These are phyloP conservation scores for Bovichtus variegatus DNA, from an alignment of 2,797 vertebrate genomes.

Conservation along the genomic window DNA sequence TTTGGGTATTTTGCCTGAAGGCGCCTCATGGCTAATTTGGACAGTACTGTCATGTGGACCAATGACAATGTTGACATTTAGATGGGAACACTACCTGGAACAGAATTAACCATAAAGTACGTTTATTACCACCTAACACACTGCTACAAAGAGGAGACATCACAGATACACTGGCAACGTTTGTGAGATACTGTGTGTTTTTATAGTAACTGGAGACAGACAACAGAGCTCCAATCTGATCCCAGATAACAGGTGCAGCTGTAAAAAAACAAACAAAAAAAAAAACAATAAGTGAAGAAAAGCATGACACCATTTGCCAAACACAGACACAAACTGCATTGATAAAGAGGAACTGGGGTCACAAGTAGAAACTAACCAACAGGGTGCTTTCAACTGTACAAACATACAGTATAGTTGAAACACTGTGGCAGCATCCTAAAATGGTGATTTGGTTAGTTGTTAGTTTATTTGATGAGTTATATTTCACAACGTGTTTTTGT, in stretches of 20 bases:
- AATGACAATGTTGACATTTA: background rate
- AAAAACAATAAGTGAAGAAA: background rate
- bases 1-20: background rate
- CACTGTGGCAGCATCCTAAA: background rate
- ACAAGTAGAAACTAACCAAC: background rate
- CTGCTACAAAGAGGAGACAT: background rate
- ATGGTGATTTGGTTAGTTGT: background rate
- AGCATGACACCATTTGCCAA: background rate
- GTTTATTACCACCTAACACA: background rate
- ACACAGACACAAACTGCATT: background rate
- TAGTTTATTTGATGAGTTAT: too few species aligned
- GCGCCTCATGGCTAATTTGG: background rate
- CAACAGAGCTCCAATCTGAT: background rate
- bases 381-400: background rate
- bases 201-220: background rate
- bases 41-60: background rate
- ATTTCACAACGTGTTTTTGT: background rate
- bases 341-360: slow-evolving; percentile 45
- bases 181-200: background rate
- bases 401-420: background rate
- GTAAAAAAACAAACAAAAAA: background rate
- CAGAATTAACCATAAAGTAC: background rate
- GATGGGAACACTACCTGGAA: background rate
- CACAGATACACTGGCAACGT: background rate
- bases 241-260: background rate